Evolutionary conservation across 2,797 vertebrate genomes (phyloP).

Genomic region (Cryptoprocta ferox): DNA sequence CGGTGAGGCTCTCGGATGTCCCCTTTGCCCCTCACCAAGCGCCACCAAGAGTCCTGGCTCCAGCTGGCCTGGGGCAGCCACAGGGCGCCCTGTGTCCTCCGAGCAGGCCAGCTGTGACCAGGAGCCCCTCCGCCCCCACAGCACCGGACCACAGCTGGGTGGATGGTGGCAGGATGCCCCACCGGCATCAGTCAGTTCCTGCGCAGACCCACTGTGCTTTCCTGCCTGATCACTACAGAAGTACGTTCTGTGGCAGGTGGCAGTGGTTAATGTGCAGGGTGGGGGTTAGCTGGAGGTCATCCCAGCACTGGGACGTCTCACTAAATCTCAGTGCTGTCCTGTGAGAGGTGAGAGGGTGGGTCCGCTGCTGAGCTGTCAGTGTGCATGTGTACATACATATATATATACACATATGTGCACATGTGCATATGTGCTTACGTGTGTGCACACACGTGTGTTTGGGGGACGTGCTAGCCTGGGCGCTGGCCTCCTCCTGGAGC

Average conservation of each 20-base stretch:
- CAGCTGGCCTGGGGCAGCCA: not conserved
- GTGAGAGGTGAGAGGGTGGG: not conserved
- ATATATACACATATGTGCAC: accelerated
- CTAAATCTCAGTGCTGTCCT: not conserved
- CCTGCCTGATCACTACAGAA: not conserved
- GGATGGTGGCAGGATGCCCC: not conserved
- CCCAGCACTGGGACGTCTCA: not conserved
- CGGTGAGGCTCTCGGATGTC: not conserved
- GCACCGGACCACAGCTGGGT: not conserved
- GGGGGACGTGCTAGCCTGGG: not conserved
- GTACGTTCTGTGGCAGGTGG: not conserved
- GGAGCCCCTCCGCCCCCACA: not conserved
- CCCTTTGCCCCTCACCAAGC: not conserved
- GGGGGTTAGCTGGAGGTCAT: not conserved
- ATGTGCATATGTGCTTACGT: no score
- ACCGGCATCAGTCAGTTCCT: not conserved
- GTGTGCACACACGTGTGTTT: not conserved
- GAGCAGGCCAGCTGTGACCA: no score
- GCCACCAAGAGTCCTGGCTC: not conserved
- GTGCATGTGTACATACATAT: no score
- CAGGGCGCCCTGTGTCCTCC: accelerated
- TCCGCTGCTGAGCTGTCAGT: not conserved
- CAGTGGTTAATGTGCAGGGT: not conserved
- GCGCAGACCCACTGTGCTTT: not conserved
- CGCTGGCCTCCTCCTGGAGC: not conserved